Conservation (phyloP, 1,140 invertebrate species). For the Drosophila rufa region DNA sequence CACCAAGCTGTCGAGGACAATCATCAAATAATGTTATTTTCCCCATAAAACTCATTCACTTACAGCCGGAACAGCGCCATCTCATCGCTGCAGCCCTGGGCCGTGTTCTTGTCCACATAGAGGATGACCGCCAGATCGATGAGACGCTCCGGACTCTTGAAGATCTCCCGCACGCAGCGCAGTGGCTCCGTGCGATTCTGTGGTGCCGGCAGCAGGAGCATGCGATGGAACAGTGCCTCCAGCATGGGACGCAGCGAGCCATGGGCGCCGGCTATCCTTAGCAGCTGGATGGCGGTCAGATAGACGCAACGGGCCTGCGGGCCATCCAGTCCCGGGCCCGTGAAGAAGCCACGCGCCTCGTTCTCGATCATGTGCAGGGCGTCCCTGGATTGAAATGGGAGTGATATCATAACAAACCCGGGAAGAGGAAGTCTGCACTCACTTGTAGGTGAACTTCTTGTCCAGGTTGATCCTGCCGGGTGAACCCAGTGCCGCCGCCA, state of each 20-base stretch:
- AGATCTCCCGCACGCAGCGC: slow-evolving; percentile 91
- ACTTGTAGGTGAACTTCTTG: slow-evolving; percentile 85
- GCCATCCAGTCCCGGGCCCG: slow-evolving; percentile 79
- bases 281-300: slow-evolving; percentile 90
- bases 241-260: slow-evolving; percentile 93
- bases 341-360: slow-evolving; percentile 84
- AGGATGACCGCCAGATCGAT: slow-evolving; percentile 90
- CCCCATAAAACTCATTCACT: too few relatives aligned
- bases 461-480: slow-evolving; percentile 86
- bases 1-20: slow-evolving; percentile 95
- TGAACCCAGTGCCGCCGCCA: slow-evolving; percentile 94
- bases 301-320: slow-evolving; percentile 84
- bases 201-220: slow-evolving; percentile 94
- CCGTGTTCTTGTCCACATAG: slow-evolving; percentile 90
- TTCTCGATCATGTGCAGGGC: slow-evolving; percentile 85
- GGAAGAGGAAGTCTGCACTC: slow-evolving; percentile 10
- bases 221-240: slow-evolving; percentile 96
- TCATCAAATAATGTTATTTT: too few relatives aligned
- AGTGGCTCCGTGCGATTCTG: slow-evolving; percentile 94
- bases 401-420: neutral
- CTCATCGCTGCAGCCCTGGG: slow-evolving; percentile 93
- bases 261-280: slow-evolving; percentile 93
- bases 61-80: slow-evolving; percentile 96
- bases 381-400: slow-evolving; percentile 49
- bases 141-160: slow-evolving; percentile 90